Evolutionary conservation across 2,888 invertebrate genomes (phyloP).

Genomic region (Drosophila lutescens): DNA sequence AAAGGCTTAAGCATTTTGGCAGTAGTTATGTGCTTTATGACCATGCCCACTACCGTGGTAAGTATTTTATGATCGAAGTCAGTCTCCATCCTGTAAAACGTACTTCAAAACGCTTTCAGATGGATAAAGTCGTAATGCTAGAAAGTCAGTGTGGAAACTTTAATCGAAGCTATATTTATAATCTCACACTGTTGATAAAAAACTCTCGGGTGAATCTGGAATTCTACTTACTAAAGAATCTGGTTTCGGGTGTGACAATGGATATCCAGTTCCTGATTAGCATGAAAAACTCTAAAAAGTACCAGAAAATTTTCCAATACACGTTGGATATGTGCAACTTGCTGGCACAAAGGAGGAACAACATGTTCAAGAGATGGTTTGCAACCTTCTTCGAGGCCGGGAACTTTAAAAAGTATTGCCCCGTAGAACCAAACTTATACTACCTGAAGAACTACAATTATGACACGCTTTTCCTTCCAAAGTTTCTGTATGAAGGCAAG

Average conservation of each 20-base stretch:
- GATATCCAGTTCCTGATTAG: constrained; percentile 44
- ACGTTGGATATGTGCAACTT: constrained; percentile 65
- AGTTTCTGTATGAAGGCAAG: constrained; percentile 49
- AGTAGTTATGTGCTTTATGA: background rate
- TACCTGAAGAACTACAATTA: constrained; percentile 52
- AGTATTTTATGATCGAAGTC: background rate
- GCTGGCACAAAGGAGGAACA: constrained; percentile 41
- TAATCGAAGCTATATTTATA: constrained; percentile 41
- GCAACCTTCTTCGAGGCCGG: constrained; percentile 55
- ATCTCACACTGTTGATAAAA: constrained; percentile 4
- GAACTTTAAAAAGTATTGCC: constrained; percentile 62
- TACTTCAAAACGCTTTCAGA: constrained; percentile 5
- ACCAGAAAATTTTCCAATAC: constrained; percentile 50
- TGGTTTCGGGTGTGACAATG: constrained; percentile 40
- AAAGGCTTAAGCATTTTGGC: background rate
- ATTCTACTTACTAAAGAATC: constrained; percentile 13
- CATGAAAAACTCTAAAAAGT: background rate
- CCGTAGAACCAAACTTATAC: constrained; percentile 48
- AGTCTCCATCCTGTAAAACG: too few species aligned
- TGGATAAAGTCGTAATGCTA: constrained; percentile 16
- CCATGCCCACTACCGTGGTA: constrained; percentile 17
- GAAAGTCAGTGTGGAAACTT: constrained; percentile 40
- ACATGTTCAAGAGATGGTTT: constrained; percentile 57
- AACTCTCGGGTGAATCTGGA: constrained; percentile 27
- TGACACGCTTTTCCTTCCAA: constrained; percentile 42